Conservation (phyloP, 2,797 vertebrate species). For the Arremon brunneinucha region DNA sequence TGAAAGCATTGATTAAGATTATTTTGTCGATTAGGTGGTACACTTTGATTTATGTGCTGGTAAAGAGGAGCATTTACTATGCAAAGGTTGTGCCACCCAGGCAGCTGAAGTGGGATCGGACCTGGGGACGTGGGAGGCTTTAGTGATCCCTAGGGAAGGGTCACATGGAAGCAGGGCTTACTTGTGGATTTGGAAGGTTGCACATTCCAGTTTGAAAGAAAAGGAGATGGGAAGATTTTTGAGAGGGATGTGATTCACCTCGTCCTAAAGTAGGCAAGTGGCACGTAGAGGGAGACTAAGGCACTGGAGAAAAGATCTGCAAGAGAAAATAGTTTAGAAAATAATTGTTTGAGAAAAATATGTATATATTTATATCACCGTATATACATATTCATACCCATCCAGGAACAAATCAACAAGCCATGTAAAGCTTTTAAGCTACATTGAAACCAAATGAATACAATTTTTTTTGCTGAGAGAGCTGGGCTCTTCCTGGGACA, state of each 20-base stretch:
- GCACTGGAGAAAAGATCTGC: background rate
- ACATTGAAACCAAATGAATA: background rate
- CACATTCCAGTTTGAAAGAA: background rate
- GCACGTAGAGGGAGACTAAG: background rate
- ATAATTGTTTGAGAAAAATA: background rate
- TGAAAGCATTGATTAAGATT: constrained; percentile 78
- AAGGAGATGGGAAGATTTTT: background rate
- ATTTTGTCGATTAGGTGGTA: constrained; percentile 74
- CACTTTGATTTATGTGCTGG: constrained; percentile 64
- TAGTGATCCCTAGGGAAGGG: background rate
- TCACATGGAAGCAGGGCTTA: background rate
- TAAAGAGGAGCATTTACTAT: constrained; percentile 13
- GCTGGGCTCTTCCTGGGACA: background rate
- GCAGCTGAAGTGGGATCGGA: background rate
- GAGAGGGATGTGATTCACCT: background rate
- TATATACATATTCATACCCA: background rate
- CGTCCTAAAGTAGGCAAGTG: background rate
- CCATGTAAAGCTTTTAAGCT: rapidly evolving
- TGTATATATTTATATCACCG: background rate
- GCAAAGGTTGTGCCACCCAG: background rate
- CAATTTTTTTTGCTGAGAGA: background rate
- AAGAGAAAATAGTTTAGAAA: background rate
- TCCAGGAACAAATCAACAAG: background rate
- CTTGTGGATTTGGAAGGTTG: background rate
- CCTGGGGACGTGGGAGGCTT: background rate